phyloP scores from a whole-genome alignment of 1,140 invertebrate genomes.

The Drosophila baimaii region DNA sequence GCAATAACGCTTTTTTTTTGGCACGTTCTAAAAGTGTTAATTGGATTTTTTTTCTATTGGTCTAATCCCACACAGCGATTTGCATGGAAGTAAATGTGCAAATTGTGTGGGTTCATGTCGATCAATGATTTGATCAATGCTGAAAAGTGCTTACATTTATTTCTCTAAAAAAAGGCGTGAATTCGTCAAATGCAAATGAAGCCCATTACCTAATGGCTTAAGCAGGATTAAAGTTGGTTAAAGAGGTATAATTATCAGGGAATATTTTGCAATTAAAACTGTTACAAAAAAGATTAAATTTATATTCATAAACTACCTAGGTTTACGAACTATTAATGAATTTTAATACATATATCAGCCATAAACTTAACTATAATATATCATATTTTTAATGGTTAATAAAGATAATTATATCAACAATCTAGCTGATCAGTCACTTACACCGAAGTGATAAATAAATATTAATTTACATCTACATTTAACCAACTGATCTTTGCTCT shows the following conservation, averaged over 20 bases:
- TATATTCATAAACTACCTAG: too few species aligned
- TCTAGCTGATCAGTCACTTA: slow-evolving; percentile 10
- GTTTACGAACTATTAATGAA: too few species aligned
- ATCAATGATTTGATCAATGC: slow-evolving; percentile 43
- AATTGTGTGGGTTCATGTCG: slow-evolving; percentile 31
- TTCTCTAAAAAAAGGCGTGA: slow-evolving; percentile 6
- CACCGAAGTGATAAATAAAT: slow-evolving; percentile 20
- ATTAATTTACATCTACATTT: slow-evolving; percentile 16
- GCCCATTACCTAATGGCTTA: slow-evolving; percentile 28
- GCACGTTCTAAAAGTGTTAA: slow-evolving; percentile 71
- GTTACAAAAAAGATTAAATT: too few species aligned
- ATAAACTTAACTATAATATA: neutral
- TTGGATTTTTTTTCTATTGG: slow-evolving; percentile 33
- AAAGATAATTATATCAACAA: neutral
- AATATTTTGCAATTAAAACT: too few species aligned
- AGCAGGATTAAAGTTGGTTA: neutral
- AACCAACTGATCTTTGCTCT: slow-evolving; percentile 5
- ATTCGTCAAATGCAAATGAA: slow-evolving; percentile 36
- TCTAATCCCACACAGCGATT: slow-evolving; percentile 33
- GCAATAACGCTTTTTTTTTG: slow-evolving; percentile 61
- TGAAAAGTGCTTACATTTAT: slow-evolving; percentile 38
- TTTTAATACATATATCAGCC: too few species aligned
- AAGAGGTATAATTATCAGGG: too few species aligned
- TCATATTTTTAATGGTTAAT: neutral
- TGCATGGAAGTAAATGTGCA: slow-evolving; percentile 15